Evolutionary conservation across 2,797 vertebrate species (phyloP), one percentile per base, ranked within the genome.

Genomic region (Coilia nasus): DNA sequence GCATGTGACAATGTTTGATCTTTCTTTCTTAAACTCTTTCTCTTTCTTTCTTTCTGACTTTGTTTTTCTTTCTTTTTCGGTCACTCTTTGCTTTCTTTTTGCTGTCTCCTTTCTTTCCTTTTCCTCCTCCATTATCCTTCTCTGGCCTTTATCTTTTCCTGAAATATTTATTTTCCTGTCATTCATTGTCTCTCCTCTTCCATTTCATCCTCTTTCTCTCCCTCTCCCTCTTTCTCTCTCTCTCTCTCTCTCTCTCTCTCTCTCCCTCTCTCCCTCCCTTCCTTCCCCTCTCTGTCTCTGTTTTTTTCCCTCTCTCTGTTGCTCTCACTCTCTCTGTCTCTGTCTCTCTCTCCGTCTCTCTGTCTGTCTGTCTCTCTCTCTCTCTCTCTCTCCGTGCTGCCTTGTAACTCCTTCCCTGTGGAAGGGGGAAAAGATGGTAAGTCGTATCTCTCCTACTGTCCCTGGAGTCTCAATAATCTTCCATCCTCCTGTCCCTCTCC

Each of bases 171-270:
- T 10, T 47, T 47, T 47, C 4, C 46, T 47, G 4, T 47, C 46
- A 10, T 47, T 71, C 12, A 31, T 31, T 35, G 2, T 11, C 64
- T 31, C 4, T 71, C 28, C 12, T 71, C 28, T 67, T 71, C 28
- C 28, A 71, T 31, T 71, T 35, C 14, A 6, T 25, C 5, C 28
- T 62, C 4, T 62, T 21, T 5, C 19, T 60, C 59, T 17, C 14
- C 17, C 14, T 59, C 57, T 21, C 21, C 54, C 14, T 56, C 3
- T 25, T 4, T 17, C 14, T 60, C 28, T 15, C 71, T 50, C 56
- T 81, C 10, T 4, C 75, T 81, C 25, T 83, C 83, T 88, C 67
- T 83, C 93, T 92, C 92, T 93, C 50, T 14, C 14, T 14, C 9
- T 54, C 50, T 54, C 50, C 50, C 50, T 54, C 50, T 54, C 50